Conservation (phyloP, 2,113 vertebrate species). For the Equus przewalskii region DNA sequence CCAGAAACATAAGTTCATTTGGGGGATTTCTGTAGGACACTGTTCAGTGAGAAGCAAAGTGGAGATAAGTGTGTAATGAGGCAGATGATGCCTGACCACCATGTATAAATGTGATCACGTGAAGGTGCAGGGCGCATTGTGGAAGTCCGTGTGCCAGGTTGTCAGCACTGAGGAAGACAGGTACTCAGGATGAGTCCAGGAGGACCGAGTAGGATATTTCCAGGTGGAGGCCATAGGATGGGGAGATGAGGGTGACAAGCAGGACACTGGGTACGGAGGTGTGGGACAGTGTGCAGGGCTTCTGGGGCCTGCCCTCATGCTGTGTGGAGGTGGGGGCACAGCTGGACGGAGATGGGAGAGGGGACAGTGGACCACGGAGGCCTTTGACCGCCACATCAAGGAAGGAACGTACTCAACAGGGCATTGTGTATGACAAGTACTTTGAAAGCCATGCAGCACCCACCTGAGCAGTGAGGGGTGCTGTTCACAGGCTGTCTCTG, state of each 20-base stretch:
- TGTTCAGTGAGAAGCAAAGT: neutral
- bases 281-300: too few relatives aligned
- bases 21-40: neutral
- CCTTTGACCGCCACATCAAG: neutral
- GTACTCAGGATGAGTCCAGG: neutral
- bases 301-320: too few relatives aligned
- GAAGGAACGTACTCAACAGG: neutral
- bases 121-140: neutral
- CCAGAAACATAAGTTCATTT: neutral
- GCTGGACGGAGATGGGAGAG: too few relatives aligned
- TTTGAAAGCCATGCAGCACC: accelerated
- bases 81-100: too few relatives aligned
- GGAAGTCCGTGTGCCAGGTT: too few relatives aligned
- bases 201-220: neutral
- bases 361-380: accelerated
- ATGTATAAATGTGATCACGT: accelerated
- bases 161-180: too few relatives aligned
- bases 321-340: too few relatives aligned
- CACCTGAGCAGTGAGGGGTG: neutral
- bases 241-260: too few relatives aligned
- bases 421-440: too few relatives aligned
- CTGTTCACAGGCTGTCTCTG: neutral
- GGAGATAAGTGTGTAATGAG: accelerated
- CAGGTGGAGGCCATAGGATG: neutral
- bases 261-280: neutral